Percentiles rank a stretch among this genome's conserved stretches.
Conservation (phyloP, 2,797 vertebrate species). For the Loriculus beryllinus region DNA sequence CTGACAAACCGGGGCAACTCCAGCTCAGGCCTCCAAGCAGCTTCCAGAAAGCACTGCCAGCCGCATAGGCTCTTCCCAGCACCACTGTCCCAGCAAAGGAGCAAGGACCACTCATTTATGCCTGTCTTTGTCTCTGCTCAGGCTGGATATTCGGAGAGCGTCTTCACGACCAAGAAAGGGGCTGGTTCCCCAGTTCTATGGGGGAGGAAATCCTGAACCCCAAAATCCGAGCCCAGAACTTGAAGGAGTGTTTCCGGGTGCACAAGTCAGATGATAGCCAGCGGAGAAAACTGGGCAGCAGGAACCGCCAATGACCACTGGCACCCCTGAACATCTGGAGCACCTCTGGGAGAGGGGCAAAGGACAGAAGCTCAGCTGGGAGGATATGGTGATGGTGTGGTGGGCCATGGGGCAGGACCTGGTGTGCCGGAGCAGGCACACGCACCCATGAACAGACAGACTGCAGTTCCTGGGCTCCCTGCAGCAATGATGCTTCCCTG, state of each 20-base stretch:
- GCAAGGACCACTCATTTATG: neutral
- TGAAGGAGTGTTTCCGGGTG: constrained; percentile 90
- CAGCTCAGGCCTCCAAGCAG: neutral
- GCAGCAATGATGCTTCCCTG: neutral
- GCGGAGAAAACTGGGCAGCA: constrained; percentile 80
- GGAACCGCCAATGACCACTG: constrained; percentile 75
- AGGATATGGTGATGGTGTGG: neutral
- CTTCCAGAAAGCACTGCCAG: neutral
- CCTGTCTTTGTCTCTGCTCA: constrained; percentile 49
- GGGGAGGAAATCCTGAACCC: constrained; percentile 92
- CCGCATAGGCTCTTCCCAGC: neutral
- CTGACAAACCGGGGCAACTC: neutral
- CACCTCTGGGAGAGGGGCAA: neutral
- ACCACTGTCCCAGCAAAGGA: neutral
- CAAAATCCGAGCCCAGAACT: constrained; percentile 91
- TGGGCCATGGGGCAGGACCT: neutral
- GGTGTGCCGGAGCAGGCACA: neutral
- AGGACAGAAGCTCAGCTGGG: neutral
- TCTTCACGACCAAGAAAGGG: constrained; percentile 92
- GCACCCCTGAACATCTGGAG: neutral
- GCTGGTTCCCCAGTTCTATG: constrained; percentile 92
- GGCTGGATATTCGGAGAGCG: constrained; percentile 96
- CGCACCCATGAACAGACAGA: neutral
- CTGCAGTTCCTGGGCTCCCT: neutral
- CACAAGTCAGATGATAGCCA: constrained; percentile 87